Conservation (phyloP, 2,888 invertebrate genomes). For the Mamestra brassicae region DNA sequence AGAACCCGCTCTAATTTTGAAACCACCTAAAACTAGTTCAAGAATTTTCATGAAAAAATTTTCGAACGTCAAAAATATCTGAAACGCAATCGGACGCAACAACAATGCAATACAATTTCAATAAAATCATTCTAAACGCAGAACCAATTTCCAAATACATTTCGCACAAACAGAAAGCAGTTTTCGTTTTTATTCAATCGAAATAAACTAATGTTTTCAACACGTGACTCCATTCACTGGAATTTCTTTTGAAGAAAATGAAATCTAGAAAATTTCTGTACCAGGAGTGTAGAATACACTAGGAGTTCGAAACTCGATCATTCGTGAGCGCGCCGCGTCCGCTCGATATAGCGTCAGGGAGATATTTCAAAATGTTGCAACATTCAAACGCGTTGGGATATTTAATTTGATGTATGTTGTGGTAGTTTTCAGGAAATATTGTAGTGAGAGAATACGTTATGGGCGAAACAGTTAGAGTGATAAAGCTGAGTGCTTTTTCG, state of each 20-base stretch:
- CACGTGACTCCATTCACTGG: slow-evolving; percentile 62
- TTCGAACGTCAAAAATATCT: slow-evolving; percentile 7
- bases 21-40: neutral
- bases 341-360: slow-evolving; percentile 37
- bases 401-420: slow-evolving; percentile 53
- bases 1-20: neutral
- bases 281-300: slow-evolving; percentile 16
- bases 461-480: slow-evolving; percentile 16
- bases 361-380: slow-evolving; percentile 50
- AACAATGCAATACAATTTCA: slow-evolving; percentile 42
- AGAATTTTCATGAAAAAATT: slow-evolving; percentile 19
- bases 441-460: slow-evolving; percentile 4
- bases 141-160: slow-evolving; percentile 45
- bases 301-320: slow-evolving; percentile 55
- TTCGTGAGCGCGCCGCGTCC: slow-evolving; percentile 48
- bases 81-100: slow-evolving; percentile 18
- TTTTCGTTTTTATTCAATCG: slow-evolving; percentile 63
- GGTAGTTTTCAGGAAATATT: slow-evolving; percentile 47
- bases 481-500: slow-evolving; percentile 18
- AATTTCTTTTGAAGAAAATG: slow-evolving; percentile 61
- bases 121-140: slow-evolving; percentile 49
- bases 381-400: slow-evolving; percentile 49
- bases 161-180: slow-evolving; percentile 42
- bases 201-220: slow-evolving; percentile 63
- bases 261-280: slow-evolving; percentile 50